Conservation (phyloP, 2,888 invertebrate genomes). For the Mystacides longicornis region DNA sequence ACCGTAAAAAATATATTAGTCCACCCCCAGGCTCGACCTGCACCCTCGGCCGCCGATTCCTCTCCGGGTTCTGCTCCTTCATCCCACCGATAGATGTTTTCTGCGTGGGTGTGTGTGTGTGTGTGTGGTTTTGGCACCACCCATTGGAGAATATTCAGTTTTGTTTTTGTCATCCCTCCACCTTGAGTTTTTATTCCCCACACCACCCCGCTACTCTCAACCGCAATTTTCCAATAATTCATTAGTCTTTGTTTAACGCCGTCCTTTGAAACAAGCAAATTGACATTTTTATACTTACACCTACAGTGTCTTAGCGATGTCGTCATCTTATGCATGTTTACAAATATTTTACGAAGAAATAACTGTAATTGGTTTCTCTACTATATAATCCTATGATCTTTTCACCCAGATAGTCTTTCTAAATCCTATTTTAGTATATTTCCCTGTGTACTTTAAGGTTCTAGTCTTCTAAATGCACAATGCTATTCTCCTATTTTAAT, state of each 20-base stretch:
- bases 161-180: slow-evolving; percentile 12
- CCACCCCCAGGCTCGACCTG: neutral
- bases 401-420: too few relatives aligned
- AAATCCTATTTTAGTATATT: too few relatives aligned
- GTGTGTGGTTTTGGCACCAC: neutral
- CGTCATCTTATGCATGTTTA: too few relatives aligned
- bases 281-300: too few relatives aligned
- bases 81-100: neutral
- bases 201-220: neutral
- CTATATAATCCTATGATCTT: too few relatives aligned
- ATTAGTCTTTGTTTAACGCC: neutral
- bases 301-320: too few relatives aligned
- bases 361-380: too few relatives aligned
- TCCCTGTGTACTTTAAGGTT: too few relatives aligned
- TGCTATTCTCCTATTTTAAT: too few relatives aligned
- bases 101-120: neutral
- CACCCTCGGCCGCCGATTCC: neutral
- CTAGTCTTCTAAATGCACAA: too few relatives aligned
- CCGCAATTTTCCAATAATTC: neutral
- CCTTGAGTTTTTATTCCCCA: neutral
- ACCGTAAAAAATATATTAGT: neutral
- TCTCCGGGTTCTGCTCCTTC: neutral
- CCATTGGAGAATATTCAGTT: slow-evolving; percentile 10
- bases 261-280: too few relatives aligned
- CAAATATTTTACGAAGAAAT: too few relatives aligned